These are phyloP conservation scores for Diprion similis DNA, from an alignment of 1,140 invertebrate genomes.

Conservation along the genomic window DNA sequence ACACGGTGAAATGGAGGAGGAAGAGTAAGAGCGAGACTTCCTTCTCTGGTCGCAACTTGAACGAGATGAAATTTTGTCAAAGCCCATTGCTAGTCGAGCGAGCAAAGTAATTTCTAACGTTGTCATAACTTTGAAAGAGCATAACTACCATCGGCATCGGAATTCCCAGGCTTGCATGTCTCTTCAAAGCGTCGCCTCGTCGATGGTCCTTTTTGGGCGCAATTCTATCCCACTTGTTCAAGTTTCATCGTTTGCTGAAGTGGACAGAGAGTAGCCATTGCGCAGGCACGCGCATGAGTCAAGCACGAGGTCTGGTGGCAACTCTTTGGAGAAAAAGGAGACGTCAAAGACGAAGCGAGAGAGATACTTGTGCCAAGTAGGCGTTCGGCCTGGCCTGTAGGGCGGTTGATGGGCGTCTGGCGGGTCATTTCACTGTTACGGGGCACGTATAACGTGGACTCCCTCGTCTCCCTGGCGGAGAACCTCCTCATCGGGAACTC, in stretches of 20 bases:
- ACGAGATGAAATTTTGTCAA: neutral
- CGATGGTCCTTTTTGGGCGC: no score
- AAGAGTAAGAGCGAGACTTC: neutral
- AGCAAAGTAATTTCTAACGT: no score
- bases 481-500: conserved; percentile 22
- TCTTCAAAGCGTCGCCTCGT: no score
- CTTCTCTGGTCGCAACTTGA: neutral
- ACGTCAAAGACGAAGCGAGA: conserved; percentile 5
- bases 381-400: conserved; percentile 26
- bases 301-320: conserved; percentile 1
- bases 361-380: conserved; percentile 11
- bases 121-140: no score
- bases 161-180: no score
- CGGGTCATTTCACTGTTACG: conserved; percentile 55
- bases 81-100: no score
- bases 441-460: conserved; percentile 25
- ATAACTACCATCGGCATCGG: neutral
- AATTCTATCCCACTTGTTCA: neutral
- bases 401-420: conserved; percentile 54
- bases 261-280: neutral
- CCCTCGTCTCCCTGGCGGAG: conserved; percentile 24
- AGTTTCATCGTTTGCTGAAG: neutral
- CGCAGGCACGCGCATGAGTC: conserved; percentile 20
- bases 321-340: conserved; percentile 16
- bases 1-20: neutral